Evolutionary conservation across 2,888 invertebrate genomes (phyloP).

Genomic region (Apotomis capreana): DNA sequence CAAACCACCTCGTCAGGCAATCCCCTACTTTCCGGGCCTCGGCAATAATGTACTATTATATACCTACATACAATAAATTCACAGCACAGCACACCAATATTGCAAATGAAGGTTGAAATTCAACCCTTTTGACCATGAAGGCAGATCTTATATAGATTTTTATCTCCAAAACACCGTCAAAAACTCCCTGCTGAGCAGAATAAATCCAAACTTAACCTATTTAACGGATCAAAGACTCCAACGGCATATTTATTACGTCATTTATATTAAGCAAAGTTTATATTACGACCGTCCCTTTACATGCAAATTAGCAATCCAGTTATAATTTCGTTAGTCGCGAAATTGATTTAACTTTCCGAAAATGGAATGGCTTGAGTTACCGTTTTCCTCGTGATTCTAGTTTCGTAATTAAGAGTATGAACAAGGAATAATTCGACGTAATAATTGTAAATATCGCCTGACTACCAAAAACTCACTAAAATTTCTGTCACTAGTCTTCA

Average conservation of each 20-base stretch:
- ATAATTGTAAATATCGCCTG: too few relatives aligned
- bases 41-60: too few relatives aligned
- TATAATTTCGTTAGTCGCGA: not conserved
- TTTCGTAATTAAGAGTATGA: not conserved
- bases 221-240: constrained; percentile 36
- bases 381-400: not conserved
- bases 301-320: constrained; percentile 20
- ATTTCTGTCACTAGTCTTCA: too few relatives aligned
- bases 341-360: not conserved
- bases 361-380: not conserved
- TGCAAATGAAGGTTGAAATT: too few relatives aligned
- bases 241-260: constrained; percentile 23
- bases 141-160: not conserved
- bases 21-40: too few relatives aligned
- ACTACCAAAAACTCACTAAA: too few relatives aligned
- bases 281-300: constrained; percentile 8
- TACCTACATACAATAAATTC: too few relatives aligned
- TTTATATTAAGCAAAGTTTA: constrained; percentile 13
- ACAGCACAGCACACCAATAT: too few relatives aligned
- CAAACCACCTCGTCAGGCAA: too few relatives aligned
- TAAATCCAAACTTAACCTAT: constrained; percentile 19
- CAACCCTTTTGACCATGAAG: not conserved
- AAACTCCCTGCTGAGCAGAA: constrained; percentile 27
- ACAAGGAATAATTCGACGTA: too few relatives aligned
- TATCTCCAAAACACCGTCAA: constrained; percentile 13